Conservation (phyloP, 1,140 invertebrate species). For the Pararge aegeria region DNA sequence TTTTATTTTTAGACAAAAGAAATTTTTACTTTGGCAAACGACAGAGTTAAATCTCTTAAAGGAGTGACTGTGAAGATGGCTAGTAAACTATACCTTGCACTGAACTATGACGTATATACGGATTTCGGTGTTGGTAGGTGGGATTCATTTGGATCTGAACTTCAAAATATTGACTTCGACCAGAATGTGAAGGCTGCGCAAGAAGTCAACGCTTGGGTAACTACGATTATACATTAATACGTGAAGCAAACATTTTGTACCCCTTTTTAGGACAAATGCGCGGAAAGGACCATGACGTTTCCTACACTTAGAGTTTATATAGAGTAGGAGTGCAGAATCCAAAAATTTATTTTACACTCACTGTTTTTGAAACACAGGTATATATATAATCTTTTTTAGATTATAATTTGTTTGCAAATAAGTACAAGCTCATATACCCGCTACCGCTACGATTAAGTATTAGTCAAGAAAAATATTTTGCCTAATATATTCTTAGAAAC, state of each 20-base stretch:
- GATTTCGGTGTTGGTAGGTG: constrained; percentile 30
- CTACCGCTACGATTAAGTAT: too few species aligned
- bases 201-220: constrained; percentile 79
- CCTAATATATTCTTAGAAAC: too few species aligned
- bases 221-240: neutral
- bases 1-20: constrained; percentile 29
- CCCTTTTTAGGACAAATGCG: too few species aligned
- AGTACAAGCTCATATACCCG: too few species aligned
- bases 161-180: constrained; percentile 49
- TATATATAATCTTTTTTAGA: too few species aligned
- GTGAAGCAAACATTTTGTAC: neutral
- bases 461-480: too few species aligned
- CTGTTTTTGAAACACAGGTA: too few species aligned
- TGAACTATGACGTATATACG: constrained; percentile 33
- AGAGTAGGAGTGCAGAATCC: too few species aligned
- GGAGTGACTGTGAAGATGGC: constrained; percentile 34
- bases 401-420: too few species aligned
- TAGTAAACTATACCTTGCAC: constrained; percentile 38
- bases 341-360: too few species aligned
- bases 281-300: too few species aligned
- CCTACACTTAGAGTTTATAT: too few species aligned
- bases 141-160: constrained; percentile 36
- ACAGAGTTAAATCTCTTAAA: constrained; percentile 32
- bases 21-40: constrained; percentile 31
- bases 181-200: constrained; percentile 38